Evolutionary conservation across 2,888 invertebrate species (phyloP).

Genomic region (Eupithecia abbreviata): DNA sequence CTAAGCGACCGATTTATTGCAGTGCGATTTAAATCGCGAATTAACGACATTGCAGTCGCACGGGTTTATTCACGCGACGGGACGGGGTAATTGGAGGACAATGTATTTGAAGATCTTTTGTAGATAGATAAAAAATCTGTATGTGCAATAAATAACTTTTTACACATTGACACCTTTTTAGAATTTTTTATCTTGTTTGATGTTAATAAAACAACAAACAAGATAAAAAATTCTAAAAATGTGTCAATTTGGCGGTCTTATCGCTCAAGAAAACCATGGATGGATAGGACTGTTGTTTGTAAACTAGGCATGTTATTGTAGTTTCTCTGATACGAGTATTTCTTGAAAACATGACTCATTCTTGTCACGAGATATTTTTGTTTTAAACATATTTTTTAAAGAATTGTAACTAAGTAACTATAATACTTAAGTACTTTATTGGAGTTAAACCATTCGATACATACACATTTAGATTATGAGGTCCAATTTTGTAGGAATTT

Average conservation of each 20-base stretch:
- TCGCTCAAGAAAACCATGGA: too few species aligned
- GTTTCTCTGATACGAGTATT: background rate
- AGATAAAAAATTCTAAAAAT: too few species aligned
- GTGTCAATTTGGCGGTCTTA: too few species aligned
- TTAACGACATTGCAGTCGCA: constrained; percentile 74
- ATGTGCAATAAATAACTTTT: too few species aligned
- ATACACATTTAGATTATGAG: background rate
- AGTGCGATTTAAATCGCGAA: constrained; percentile 80
- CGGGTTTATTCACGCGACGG: constrained; percentile 64
- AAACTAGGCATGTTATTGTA: background rate
- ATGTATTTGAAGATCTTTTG: background rate
- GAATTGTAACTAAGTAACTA: background rate
- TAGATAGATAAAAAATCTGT: too few species aligned
- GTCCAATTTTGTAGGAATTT: background rate
- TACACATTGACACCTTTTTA: too few species aligned
- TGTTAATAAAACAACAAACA: too few species aligned
- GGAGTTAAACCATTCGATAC: background rate
- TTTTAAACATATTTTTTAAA: background rate
- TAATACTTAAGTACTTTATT: too few species aligned
- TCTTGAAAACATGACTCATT: background rate
- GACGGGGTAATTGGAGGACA: constrained; percentile 18
- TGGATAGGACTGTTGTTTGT: too few species aligned
- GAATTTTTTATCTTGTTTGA: too few species aligned
- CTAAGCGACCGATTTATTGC: constrained; percentile 77
- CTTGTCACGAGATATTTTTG: background rate